phyloP scores from a whole-genome alignment of 2,797 vertebrate genomes.

The Coregonus suidteri region DNA sequence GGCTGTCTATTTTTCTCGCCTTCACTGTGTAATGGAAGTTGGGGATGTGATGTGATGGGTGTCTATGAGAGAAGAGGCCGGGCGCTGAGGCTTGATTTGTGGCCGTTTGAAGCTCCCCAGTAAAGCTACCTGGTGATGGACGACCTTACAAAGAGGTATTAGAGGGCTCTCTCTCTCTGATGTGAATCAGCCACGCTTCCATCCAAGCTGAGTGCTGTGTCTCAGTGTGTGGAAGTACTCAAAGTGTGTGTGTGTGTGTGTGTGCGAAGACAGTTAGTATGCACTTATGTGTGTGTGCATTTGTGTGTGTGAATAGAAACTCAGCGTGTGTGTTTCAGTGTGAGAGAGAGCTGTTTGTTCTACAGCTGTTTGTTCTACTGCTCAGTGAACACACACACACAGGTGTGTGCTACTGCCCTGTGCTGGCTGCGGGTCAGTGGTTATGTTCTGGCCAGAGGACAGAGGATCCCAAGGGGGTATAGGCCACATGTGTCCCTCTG shows the following conservation, averaged over 20 bases:
- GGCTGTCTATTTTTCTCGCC: constrained; percentile 51
- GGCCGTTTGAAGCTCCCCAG: constrained; percentile 48
- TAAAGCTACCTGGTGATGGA: constrained; percentile 51
- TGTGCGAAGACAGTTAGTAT: not conserved
- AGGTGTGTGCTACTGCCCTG: constrained; percentile 7
- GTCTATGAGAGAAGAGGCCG: constrained; percentile 19
- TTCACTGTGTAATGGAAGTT: constrained; percentile 47
- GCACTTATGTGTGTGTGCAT: constrained; percentile 20
- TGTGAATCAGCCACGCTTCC: constrained; percentile 27
- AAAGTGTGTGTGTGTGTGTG: constrained; percentile 21
- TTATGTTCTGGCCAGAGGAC: constrained; percentile 3
- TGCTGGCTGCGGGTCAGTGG: constrained; percentile 24
- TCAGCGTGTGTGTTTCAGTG: not conserved
- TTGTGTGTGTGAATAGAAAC: constrained; percentile 1
- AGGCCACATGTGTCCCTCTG: not conserved
- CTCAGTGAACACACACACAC: not conserved
- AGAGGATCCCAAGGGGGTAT: not conserved
- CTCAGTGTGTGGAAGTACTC: not conserved
- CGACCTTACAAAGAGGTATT: constrained; percentile 38
- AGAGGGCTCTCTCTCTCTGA: constrained; percentile 14
- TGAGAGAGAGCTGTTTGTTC: not conserved
- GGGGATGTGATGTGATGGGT: constrained; percentile 31
- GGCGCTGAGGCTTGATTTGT: constrained; percentile 26
- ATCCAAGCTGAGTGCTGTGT: constrained; percentile 9
- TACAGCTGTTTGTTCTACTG: not conserved